Percentiles rank a stretch among this genome's conserved stretches.
Evolutionary conservation across 1,140 invertebrate genomes (phyloP).

Genomic region (Chlorops oryzae): DNA sequence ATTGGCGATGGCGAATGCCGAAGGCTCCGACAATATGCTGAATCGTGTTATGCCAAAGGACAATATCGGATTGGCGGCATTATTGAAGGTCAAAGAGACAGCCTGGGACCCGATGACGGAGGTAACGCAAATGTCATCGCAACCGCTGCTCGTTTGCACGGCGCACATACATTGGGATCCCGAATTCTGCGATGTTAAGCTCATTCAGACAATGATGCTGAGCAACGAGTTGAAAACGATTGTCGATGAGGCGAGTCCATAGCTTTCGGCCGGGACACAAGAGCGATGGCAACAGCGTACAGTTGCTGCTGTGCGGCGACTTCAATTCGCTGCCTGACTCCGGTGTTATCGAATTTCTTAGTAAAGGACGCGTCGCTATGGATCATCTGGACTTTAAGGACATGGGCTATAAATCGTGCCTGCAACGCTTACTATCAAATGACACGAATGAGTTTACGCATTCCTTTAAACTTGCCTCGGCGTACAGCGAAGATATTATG

Average conservation of each 20-base stretch:
- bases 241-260: conserved; percentile 66
- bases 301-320: conserved; percentile 94
- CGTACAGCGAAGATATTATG: conserved; percentile 93
- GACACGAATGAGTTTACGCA: conserved; percentile 90
- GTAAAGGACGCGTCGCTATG: conserved; percentile 77
- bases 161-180: conserved; percentile 99
- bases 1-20: conserved; percentile 95
- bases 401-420: conserved; percentile 84
- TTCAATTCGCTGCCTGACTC: conserved; percentile 98
- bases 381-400: conserved; percentile 97
- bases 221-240: conserved; percentile 85
- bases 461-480: conserved; percentile 89
- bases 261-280: conserved; percentile 59
- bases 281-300: conserved; percentile 74
- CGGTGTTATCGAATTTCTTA: conserved; percentile 93
- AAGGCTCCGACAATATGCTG: conserved; percentile 97
- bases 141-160: conserved; percentile 90
- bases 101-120: conserved; percentile 85
- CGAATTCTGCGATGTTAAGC: conserved; percentile 99
- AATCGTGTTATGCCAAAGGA: conserved; percentile 99
- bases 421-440: conserved; percentile 81
- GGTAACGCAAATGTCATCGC: conserved; percentile 65
- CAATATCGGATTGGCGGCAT: conserved; percentile 94
- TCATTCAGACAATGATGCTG: conserved; percentile 99
- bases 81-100: conserved; percentile 88